phyloP scores from a whole-genome alignment of 2,888 invertebrate species.

The Dynastes grantii region DNA sequence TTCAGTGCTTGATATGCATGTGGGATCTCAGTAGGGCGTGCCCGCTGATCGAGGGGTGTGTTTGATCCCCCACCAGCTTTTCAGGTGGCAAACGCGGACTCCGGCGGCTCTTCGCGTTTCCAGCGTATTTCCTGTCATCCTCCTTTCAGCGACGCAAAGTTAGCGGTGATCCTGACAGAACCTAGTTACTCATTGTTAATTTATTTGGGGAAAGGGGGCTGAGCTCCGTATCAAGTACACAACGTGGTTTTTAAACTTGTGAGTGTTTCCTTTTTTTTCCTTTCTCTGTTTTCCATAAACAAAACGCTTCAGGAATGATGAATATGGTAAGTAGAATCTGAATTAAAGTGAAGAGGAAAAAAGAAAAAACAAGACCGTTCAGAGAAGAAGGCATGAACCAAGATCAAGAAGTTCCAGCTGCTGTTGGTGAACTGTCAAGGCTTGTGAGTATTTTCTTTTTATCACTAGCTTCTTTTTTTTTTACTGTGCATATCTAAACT shows the following conservation, averaged over 20 bases:
- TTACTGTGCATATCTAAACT: background rate
- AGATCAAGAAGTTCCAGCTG: slow-evolving; percentile 69
- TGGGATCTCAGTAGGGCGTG: slow-evolving; percentile 64
- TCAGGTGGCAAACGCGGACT: slow-evolving; percentile 62
- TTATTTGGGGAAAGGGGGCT: background rate
- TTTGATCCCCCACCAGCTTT: slow-evolving; percentile 61
- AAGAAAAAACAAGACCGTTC: background rate
- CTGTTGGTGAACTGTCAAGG: slow-evolving; percentile 66
- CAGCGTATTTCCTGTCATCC: slow-evolving; percentile 64
- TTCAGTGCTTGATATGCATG: slow-evolving; percentile 57
- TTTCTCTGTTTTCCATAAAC: too few species aligned
- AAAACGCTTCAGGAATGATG: background rate
- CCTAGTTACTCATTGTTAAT: slow-evolving; percentile 17
- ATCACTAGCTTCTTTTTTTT: too few species aligned
- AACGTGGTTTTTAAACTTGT: background rate
- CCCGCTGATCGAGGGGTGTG: slow-evolving; percentile 64
- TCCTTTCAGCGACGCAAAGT: slow-evolving; percentile 52
- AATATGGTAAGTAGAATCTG: slow-evolving; percentile 28
- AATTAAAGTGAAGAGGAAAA: slow-evolving; percentile 1
- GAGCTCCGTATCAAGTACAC: too few species aligned
- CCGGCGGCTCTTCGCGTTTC: slow-evolving; percentile 61
- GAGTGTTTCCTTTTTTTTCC: slow-evolving; percentile 7
- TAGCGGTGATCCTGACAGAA: slow-evolving; percentile 43
- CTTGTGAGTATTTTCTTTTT: slow-evolving; percentile 65
- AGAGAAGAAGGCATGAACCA: slow-evolving; percentile 65